phyloP scores from a whole-genome alignment of 2,888 invertebrate genomes.

The Pocota personata region DNA sequence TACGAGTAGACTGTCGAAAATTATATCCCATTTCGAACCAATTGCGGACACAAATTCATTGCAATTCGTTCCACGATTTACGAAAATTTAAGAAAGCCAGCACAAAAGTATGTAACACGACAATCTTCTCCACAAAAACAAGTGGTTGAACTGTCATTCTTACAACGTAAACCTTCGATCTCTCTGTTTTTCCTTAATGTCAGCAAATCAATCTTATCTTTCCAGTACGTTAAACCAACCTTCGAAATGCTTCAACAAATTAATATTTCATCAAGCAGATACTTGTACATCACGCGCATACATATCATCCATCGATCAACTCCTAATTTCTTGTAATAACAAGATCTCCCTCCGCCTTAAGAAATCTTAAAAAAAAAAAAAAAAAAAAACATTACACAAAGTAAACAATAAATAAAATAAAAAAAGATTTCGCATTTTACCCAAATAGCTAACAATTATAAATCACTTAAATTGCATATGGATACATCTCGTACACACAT shows the following conservation, averaged over 20 bases:
- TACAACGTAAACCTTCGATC: neutral
- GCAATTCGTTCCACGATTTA: too few species aligned
- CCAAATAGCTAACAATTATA: slow-evolving; percentile 70
- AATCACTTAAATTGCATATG: slow-evolving; percentile 58
- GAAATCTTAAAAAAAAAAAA: slow-evolving; percentile 3
- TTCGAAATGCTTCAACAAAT: slow-evolving; percentile 49
- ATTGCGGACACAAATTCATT: too few species aligned
- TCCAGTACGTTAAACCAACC: slow-evolving; percentile 15
- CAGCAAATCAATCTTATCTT: slow-evolving; percentile 54
- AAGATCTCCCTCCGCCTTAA: slow-evolving; percentile 24
- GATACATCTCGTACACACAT: slow-evolving; percentile 16
- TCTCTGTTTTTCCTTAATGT: slow-evolving; percentile 25
- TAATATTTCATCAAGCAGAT: slow-evolving; percentile 50
- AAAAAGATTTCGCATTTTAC: slow-evolving; percentile 45
- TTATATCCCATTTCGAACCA: too few species aligned
- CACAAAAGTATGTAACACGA: neutral
- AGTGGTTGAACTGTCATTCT: neutral
- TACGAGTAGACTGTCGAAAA: too few species aligned
- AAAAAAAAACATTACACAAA: too few species aligned
- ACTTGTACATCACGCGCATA: slow-evolving; percentile 12
- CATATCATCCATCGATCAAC: slow-evolving; percentile 43
- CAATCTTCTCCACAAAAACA: neutral
- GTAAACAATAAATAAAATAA: slow-evolving; percentile 6
- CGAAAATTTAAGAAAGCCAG: too few species aligned
- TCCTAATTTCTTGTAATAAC: slow-evolving; percentile 45